These are phyloP conservation scores for Steinernema khuongi DNA, from an alignment of 1,140 invertebrate genomes.

Conservation along the genomic window DNA sequence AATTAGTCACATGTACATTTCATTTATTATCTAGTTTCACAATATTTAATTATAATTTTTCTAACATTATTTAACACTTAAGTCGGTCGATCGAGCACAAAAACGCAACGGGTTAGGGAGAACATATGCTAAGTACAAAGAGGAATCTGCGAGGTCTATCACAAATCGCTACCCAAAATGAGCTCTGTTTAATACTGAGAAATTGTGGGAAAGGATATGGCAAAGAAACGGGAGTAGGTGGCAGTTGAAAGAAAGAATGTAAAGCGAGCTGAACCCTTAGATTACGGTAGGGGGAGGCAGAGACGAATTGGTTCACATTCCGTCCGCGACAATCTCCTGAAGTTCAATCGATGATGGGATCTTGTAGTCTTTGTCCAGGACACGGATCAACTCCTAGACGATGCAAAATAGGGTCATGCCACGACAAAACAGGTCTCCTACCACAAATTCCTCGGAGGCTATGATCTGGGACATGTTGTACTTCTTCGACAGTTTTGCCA, in stretches of 20 bases:
- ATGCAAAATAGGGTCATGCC: neutral
- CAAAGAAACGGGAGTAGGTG: neutral
- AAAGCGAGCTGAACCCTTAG: neutral
- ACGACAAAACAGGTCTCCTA: neutral
- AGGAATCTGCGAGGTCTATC: neutral
- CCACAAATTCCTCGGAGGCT: neutral
- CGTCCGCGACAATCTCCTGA: neutral
- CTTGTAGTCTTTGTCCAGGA: neutral
- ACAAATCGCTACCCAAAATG: constrained; percentile 8
- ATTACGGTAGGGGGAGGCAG: neutral
- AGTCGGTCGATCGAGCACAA: neutral
- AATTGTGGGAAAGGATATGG: neutral
- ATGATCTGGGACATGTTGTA: neutral
- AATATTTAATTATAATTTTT: neutral
- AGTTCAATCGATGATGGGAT: neutral
- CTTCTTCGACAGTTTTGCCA: neutral
- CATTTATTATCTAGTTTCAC: neutral
- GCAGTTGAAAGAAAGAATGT: neutral
- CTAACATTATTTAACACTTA: neutral
- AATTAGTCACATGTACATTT: too few relatives aligned
- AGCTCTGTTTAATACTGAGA: neutral
- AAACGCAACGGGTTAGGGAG: neutral
- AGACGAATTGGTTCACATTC: neutral
- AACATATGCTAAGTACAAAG: neutral
- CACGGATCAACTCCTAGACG: neutral